phyloP scores from a whole-genome alignment of 2,113 vertebrate species.

The Morone chrysops region DNA sequence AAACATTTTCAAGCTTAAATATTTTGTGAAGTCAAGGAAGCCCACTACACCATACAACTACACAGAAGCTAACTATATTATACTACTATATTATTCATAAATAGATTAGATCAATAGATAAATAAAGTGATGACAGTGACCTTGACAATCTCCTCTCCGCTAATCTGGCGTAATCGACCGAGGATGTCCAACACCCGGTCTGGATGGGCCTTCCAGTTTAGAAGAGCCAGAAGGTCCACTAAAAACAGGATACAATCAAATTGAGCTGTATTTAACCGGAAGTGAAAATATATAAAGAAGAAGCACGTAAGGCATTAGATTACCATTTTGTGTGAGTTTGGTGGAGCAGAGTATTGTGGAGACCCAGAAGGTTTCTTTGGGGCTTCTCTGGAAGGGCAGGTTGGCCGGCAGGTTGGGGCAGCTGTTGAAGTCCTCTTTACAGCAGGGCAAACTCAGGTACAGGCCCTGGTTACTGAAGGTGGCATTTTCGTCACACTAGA shows the following conservation, averaged over 20 bases:
- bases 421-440: constrained; percentile 95
- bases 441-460: constrained; percentile 95
- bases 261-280: background rate
- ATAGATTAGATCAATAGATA: background rate
- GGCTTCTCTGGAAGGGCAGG: constrained; percentile 95
- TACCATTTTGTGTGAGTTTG: constrained; percentile 97
- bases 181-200: constrained; percentile 95
- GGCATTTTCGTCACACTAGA: constrained; percentile 95
- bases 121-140: constrained; percentile 72
- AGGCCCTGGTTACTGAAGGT: constrained; percentile 96
- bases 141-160: constrained; percentile 96
- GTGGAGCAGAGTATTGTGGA: constrained; percentile 96
- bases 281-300: background rate
- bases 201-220: constrained; percentile 97
- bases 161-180: constrained; percentile 92
- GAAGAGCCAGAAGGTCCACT: constrained; percentile 94
- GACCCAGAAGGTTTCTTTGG: constrained; percentile 95
- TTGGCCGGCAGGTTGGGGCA: constrained; percentile 93
- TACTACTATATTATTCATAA: background rate
- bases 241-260: constrained; percentile 40
- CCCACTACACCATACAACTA: background rate
- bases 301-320: background rate
- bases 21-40: background rate
- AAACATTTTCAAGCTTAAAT: background rate
- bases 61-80: background rate